Evolutionary conservation across 1,140 invertebrate genomes (phyloP), one percentile per base, ranked within the genome.

Genomic region (Bombus soroeensis): DNA sequence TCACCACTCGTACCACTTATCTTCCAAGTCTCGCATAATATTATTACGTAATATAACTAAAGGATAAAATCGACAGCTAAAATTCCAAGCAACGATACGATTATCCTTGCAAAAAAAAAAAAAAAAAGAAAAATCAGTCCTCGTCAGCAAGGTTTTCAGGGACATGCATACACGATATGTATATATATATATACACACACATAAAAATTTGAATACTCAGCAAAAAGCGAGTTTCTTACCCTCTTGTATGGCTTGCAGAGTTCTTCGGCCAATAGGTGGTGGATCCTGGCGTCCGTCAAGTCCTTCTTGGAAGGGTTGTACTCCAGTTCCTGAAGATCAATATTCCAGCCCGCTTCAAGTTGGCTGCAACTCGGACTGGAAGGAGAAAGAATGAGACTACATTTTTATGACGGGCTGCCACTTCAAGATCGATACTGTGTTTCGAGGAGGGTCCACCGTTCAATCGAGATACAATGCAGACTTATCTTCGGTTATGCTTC

Each of bases 231-330:
- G 47, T 74, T 75, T 83, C 88, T 97, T 96, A 99, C 98, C 94
- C 98, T 96, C 96, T 97, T 97, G 93, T 98, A 97, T 18, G 98
- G 98, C 94, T 98, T 98, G 94, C 97, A 98, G 81, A 99, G 96
- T 94, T 98, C 98, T 94, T 99, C 98, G 15, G 98, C 97, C 28
- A 99, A 95, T 59, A 99, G 96, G 95, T 99, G 98, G 95, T 99
- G 98, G 88, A 99, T 98, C 94, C 97, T 98, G 18, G 98, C 98
- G 94, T 99, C 98, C 9, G 98, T 98, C 76, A 98, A 94, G 95
- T 99, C 98, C 94, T 98, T 98, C 92, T 97, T 98, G 64, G 97
- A 98, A 78, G 98, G 98, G 96, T 98, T 98, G 93, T 99, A 99
- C 93, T 99, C 98, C 90, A 99, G 94, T 93, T 99, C 98, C 93